Conservation (phyloP, 2,113 vertebrate genomes). For the Xenopus laevis region DNA sequence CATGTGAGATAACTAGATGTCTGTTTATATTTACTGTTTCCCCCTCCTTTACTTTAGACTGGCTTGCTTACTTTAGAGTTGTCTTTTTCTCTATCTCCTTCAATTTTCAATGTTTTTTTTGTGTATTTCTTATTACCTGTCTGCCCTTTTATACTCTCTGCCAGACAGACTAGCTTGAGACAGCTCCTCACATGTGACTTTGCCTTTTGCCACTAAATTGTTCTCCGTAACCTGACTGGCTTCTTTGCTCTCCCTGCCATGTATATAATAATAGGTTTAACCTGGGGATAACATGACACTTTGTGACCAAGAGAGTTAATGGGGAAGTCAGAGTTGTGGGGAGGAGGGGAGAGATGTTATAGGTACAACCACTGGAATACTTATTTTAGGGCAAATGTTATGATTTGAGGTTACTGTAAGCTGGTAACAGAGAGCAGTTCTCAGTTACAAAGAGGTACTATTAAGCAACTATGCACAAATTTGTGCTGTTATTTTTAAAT, state of each 20-base stretch:
- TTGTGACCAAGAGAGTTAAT: conserved; percentile 1
- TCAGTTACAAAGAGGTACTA: neutral
- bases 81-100: neutral
- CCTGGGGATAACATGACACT: neutral
- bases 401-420: conserved; percentile 23
- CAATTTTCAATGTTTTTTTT: conserved; percentile 10
- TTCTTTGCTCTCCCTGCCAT: neutral
- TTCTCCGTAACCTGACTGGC: conserved; percentile 19
- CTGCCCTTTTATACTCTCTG: neutral
- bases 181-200: conserved; percentile 1
- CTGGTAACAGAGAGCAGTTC: conserved; percentile 13
- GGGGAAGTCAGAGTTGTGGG: neutral
- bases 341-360: conserved; percentile 7
- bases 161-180: neutral
- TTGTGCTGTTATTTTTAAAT: conserved; percentile 1
- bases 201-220: neutral
- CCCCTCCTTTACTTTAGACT: conserved; percentile 31
- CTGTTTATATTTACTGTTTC: conserved; percentile 54
- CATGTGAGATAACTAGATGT: conserved; percentile 46
- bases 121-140: conserved; percentile 2
- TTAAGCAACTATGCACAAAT: neutral
- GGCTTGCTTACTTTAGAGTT: neutral
- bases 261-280: conserved; percentile 2
- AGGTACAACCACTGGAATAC: conserved; percentile 42
- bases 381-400: neutral